phyloP scores from a whole-genome alignment of 2,888 invertebrate species.

The Athalia circularis region DNA sequence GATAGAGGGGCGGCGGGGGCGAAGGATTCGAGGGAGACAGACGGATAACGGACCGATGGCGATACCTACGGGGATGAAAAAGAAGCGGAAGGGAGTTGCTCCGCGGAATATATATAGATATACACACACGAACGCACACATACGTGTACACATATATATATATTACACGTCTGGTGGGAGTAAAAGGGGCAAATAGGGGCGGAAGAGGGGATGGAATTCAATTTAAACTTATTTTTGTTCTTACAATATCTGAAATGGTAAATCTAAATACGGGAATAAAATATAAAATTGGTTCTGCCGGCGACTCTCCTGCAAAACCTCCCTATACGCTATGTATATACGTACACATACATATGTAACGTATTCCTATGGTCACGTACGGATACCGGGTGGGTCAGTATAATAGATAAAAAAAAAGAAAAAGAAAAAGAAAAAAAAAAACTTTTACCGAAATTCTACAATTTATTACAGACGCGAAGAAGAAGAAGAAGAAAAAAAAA shows the following conservation, averaged over 20 bases:
- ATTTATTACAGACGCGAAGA: neutral
- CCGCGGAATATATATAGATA: neutral
- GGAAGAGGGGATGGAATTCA: slow-evolving; percentile 64
- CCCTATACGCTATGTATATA: too few relatives aligned
- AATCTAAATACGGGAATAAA: slow-evolving; percentile 71
- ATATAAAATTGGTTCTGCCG: slow-evolving; percentile 67
- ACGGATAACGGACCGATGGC: slow-evolving; percentile 30
- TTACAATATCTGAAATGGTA: slow-evolving; percentile 69
- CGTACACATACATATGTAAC: too few relatives aligned
- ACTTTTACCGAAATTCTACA: neutral
- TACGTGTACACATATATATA: neutral
- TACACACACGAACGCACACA: neutral
- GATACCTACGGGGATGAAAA: slow-evolving; percentile 20
- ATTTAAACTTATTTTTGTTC: slow-evolving; percentile 72
- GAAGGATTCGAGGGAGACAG: slow-evolving; percentile 42
- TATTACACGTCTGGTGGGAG: neutral
- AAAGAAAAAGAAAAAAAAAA: neutral
- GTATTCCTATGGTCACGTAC: too few relatives aligned
- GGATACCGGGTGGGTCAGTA: slow-evolving; percentile 54
- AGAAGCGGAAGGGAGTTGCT: slow-evolving; percentile 39
- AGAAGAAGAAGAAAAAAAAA: neutral
- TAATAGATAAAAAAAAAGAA: neutral
- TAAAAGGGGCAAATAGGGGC: slow-evolving; percentile 30
- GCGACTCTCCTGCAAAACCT: neutral
- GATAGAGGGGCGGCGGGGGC: slow-evolving; percentile 4